Base-by-base conservation (phyloP, 2,113 vertebrate genomes). In the Cisticola juncidis region DNA sequence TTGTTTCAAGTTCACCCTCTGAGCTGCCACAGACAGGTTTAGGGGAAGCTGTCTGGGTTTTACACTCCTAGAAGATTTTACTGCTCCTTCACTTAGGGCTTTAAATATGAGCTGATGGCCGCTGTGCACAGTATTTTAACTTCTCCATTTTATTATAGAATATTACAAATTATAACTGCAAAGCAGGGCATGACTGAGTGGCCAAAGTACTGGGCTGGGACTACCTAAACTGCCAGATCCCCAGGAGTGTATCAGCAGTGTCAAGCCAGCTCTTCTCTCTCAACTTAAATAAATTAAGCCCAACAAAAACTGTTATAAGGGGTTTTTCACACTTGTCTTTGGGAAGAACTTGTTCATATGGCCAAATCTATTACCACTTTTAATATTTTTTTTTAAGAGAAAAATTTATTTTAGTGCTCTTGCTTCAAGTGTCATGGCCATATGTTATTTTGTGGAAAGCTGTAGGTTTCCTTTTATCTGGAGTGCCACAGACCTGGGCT, bases 381-480 rank as follows among this genome's bases (percentile, higher is more conserved):
- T 21, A 56, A 54, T 47, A 38, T 86, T 58, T 29, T 89, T 58
- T 33, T 25, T 57, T 2, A 54, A 35, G 56, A 44, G n/a, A 65
- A 74, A 86, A 56, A 71, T 35, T 86, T 78, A 74, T 69, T 62
- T 77, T 23, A 9, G 28, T 56, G 24, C 18, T 83, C 51, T 64
- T 71, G 9, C 13, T 90, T 71, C 17, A 53, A 22, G 44, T 51
- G 50, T 64, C 82, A 64, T 14, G 15, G 23, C 12, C n/a, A 5
- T 73, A 60, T 1, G 9, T 96, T 60, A 51, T 53, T 92, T 44
- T 73, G 31, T 40, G 68, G 51, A 20, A 81, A 78, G 56, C 22
- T 78, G 31, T 86, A 64, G 9, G 22, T 80, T 77, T 89, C 23
- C 26, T 51, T 86, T 95, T 96, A 93, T 93, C 88, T 92, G 56